phyloP scores from a whole-genome alignment of 1,140 invertebrate species.

The Drosophila fuyamai region DNA sequence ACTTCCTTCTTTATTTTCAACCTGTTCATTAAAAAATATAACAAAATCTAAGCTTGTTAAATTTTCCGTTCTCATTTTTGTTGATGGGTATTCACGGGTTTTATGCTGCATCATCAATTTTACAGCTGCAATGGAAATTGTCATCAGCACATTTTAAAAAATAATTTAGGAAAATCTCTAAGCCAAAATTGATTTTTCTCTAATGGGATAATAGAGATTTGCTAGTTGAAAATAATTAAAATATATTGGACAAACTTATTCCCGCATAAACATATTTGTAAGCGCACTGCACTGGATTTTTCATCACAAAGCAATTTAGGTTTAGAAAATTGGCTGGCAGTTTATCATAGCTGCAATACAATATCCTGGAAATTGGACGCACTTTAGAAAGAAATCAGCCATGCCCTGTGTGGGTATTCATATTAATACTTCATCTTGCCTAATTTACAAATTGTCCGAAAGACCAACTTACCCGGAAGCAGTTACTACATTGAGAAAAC shows the following conservation, averaged over 20 bases:
- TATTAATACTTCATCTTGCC: not conserved
- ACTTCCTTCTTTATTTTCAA: too few relatives aligned
- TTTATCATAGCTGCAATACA: not conserved
- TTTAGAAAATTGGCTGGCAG: not conserved
- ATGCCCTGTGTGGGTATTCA: not conserved
- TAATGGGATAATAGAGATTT: not conserved
- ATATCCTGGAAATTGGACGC: not conserved
- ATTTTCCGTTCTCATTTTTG: too few relatives aligned
- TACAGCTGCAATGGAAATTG: too few relatives aligned
- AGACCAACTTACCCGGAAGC: not conserved
- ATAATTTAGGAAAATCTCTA: not conserved
- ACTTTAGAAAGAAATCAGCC: not conserved
- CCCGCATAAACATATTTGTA: not conserved
- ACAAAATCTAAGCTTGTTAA: too few relatives aligned
- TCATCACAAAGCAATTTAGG: not conserved
- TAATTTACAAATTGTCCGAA: not conserved
- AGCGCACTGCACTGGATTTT: not conserved
- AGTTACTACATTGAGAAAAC: slow-evolving; percentile 1
- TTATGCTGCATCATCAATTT: too few relatives aligned
- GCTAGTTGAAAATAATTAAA: not conserved
- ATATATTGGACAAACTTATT: not conserved
- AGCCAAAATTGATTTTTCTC: not conserved
- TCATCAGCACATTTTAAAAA: too few relatives aligned
- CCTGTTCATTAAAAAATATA: too few relatives aligned
- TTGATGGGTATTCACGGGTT: too few relatives aligned